Base-by-base conservation (phyloP, 2,888 invertebrate species). In the Xylota segnis region DNA sequence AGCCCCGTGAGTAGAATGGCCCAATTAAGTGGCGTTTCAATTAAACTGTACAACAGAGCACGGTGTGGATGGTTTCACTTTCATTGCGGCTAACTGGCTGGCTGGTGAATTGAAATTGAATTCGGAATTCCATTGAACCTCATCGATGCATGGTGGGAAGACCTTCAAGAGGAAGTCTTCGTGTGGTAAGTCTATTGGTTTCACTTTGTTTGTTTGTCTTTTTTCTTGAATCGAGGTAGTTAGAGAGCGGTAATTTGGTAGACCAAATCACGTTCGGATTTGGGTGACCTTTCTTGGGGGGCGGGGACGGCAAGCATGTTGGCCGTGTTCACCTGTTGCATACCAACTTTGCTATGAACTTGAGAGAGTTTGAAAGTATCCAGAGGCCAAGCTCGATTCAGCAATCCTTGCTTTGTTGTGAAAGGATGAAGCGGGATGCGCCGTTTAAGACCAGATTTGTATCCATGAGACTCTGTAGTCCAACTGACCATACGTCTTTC, bases 11-110 rank as follows among this genome's bases (percentile, higher is more conserved):
- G 74, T 66, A 74, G 66, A 81, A 81, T 74, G 74, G 66, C 74
- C 52, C 77, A 83, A 83, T 83, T 83, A 83, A 83, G 61, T 50
- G 83, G 83, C 72, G 66, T 66, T 66, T 78, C 54, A 66, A 68
- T 77, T 72, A 72, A 72, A 83, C 29, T 29, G 29, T 5, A 16
- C 63, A 50, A 34, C 27, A 2, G 54, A 10, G 54, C 37, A 47
- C 18, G 12, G 12, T 50, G 52, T 23, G 52, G 18, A n/a, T 18
- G 61, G 74, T 63, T 74, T 74, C 63, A 65, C 74, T 74, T 74
- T 74, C 74, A 34, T 72, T 72, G 14, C 23, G n/a, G n/a, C n/a
- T n/a, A n/a, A n/a, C n/a, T n/a, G n/a, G n/a, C n/a, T n/a, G n/a
- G 6, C 29, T 32, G 43, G 12, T 32, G 10, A 65, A 47, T 18